These are phyloP conservation scores for Zaprionus kolodkinae DNA, from an alignment of 1,140 invertebrate genomes.

Conservation along the genomic window DNA sequence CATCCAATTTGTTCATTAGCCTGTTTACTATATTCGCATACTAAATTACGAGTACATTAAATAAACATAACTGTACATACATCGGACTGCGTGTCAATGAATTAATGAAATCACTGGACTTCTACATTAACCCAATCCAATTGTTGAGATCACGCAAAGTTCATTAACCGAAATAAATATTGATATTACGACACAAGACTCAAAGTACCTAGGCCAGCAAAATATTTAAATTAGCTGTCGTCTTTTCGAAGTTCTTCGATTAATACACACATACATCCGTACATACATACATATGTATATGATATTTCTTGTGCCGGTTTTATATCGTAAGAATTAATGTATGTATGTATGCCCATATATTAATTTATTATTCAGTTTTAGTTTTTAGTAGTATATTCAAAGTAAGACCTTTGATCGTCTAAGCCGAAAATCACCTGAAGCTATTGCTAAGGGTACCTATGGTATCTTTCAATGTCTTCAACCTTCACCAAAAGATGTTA, in stretches of 20 bases:
- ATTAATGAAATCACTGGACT: not conserved
- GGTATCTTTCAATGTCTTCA: conserved; percentile 20
- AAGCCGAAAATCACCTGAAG: not conserved
- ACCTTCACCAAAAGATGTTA: conserved; percentile 57
- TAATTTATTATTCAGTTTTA: conserved; percentile 2
- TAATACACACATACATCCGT: not conserved
- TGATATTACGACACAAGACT: not conserved
- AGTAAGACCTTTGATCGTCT: not conserved
- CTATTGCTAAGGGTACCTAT: not conserved
- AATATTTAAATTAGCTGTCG: not conserved
- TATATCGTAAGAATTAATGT: not conserved
- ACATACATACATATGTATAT: not conserved
- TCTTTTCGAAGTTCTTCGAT: conserved; percentile 1
- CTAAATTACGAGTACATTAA: not conserved
- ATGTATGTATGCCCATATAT: not conserved
- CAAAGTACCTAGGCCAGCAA: not conserved
- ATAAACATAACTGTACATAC: too few species aligned
- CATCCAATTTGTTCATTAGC: conserved; percentile 9
- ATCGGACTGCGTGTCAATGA: not conserved
- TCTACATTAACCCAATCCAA: too few species aligned
- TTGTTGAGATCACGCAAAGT: too few species aligned
- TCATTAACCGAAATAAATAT: conserved; percentile 4
- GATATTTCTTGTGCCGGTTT: too few species aligned
- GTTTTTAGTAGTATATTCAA: not conserved
- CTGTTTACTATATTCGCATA: conserved; percentile 3